These are phyloP conservation scores for Parnassius mnemosyne DNA, from an alignment of 2,888 invertebrate species.

Conservation along the genomic window DNA sequence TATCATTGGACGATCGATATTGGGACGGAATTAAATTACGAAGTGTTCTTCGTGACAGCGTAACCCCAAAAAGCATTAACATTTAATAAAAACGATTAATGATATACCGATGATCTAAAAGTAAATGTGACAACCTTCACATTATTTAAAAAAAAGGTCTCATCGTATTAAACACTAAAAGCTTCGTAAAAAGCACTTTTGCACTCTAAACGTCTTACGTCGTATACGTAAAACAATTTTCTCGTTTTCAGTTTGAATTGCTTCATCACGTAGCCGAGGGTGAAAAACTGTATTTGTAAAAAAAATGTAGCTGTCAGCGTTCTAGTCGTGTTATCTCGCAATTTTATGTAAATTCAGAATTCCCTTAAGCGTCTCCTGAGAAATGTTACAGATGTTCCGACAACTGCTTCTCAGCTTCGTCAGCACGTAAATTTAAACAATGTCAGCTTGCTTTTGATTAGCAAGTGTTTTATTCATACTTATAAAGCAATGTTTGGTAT, in stretches of 20 bases:
- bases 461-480: too few species aligned
- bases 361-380: slow-evolving; percentile 12
- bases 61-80: too few species aligned
- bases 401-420: slow-evolving; percentile 5
- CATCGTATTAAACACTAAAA: slow-evolving; percentile 16
- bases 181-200: slow-evolving; percentile 19
- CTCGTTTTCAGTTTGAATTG: slow-evolving; percentile 19
- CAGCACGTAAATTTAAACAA: too few species aligned
- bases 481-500: too few species aligned
- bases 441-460: too few species aligned
- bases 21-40: too few species aligned
- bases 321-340: slow-evolving; percentile 18
- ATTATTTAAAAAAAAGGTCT: slow-evolving; percentile 9
- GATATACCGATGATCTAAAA: too few species aligned
- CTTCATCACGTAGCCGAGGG: slow-evolving; percentile 25
- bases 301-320: slow-evolving; percentile 21
- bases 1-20: too few species aligned
- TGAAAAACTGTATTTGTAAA: slow-evolving; percentile 14
- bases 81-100: too few species aligned
- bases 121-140: background rate
- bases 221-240: slow-evolving; percentile 25
- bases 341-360: slow-evolving; percentile 25
- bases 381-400: slow-evolving; percentile 21
- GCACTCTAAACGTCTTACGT: slow-evolving; percentile 16
- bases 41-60: too few species aligned